Conservation (phyloP, 64 coral and sea anemone genomes). For the Hydrozoanthus tunicans region DNA sequence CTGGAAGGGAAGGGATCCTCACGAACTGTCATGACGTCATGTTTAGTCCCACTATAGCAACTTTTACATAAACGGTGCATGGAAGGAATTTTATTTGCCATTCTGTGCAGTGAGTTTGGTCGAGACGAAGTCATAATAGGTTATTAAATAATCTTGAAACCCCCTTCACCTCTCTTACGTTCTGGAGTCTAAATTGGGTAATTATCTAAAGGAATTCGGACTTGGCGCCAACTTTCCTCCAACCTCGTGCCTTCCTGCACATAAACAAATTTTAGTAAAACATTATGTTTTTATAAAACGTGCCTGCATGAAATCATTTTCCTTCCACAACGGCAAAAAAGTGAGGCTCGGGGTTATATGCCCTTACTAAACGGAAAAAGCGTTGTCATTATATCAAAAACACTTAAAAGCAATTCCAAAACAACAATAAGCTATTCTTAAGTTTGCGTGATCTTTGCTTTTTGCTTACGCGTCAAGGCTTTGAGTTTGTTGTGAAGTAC, state of each 20-base stretch:
- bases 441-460: slow-evolving; percentile 11
- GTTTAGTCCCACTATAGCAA: background rate
- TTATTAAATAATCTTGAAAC: background rate
- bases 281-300: background rate
- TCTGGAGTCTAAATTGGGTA: slow-evolving; percentile 13
- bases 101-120: too few relatives aligned
- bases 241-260: background rate
- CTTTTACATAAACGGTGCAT: background rate
- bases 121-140: background rate
- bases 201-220: slow-evolving; percentile 51
- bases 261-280: background rate
- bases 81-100: too few relatives aligned
- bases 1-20: background rate
- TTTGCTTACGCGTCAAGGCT: background rate
- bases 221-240: background rate
- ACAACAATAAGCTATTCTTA: background rate
- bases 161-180: background rate
- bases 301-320: background rate
- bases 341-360: background rate
- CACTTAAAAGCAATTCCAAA: background rate
- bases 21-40: background rate
- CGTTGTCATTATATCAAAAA: background rate
- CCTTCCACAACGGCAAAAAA: background rate
- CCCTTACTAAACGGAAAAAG: background rate
- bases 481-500: slow-evolving; percentile 11